Evolutionary conservation across 2,797 vertebrate genomes (phyloP).

Genomic region (Pantherophis vulpinus): DNA sequence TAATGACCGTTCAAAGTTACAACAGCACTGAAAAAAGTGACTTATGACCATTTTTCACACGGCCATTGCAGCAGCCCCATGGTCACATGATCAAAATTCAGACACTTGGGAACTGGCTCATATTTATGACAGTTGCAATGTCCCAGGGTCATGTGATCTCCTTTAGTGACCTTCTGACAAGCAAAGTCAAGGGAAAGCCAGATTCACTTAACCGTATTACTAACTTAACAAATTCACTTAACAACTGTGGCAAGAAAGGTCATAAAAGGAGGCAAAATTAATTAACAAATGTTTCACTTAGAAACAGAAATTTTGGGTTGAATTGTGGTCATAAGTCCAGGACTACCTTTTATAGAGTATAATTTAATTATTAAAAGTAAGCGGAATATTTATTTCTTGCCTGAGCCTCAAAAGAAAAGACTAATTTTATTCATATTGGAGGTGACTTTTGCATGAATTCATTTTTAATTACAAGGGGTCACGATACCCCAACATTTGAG

Average conservation of each 20-base stretch:
- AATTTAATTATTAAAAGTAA: neutral
- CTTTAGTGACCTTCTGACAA: neutral
- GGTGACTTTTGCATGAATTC: neutral
- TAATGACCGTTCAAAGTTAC: neutral
- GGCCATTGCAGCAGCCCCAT: neutral
- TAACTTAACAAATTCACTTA: neutral
- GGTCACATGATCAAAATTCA: neutral
- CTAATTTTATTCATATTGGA: neutral
- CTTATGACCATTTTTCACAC: neutral
- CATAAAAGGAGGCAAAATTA: neutral
- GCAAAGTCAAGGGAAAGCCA: neutral
- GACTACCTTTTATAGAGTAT: neutral
- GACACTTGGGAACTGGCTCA: neutral
- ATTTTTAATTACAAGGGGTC: neutral
- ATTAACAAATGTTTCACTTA: neutral
- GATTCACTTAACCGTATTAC: neutral
- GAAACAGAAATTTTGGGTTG: neutral
- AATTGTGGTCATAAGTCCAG: neutral
- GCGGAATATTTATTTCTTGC: neutral
- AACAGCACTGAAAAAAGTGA: neutral
- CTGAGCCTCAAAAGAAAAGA: neutral
- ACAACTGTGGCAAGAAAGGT: neutral
- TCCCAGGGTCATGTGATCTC: neutral
- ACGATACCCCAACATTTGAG: neutral
- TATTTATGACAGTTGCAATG: neutral